Conservation (phyloP, 2,888 invertebrate species). For the Amphipoea oculea region DNA sequence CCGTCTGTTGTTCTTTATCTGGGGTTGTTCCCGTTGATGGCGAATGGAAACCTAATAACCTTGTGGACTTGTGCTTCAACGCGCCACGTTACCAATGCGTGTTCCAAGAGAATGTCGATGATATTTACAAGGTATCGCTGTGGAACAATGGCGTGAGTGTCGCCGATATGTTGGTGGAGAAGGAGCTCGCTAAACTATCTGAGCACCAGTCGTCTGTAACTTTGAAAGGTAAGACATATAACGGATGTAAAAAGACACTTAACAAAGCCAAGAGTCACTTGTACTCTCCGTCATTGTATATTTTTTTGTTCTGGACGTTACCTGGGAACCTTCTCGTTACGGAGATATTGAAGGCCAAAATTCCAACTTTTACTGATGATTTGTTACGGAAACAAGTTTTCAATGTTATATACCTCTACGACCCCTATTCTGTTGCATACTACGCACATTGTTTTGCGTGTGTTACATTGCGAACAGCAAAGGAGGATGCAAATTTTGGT, state of each 20-base stretch:
- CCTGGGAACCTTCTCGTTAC: not conserved
- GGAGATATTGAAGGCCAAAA: not conserved
- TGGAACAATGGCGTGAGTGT: conserved; percentile 87
- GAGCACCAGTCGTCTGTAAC: conserved; percentile 84
- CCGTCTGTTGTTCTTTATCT: conserved; percentile 92
- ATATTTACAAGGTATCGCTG: conserved; percentile 87
- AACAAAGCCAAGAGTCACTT: too few relatives aligned
- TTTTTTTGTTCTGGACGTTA: not conserved
- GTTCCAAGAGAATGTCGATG: conserved; percentile 88
- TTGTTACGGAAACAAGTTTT: not conserved
- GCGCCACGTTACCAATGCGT: conserved; percentile 91
- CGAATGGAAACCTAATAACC: conserved; percentile 90
- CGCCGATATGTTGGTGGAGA: conserved; percentile 86
- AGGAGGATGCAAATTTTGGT: too few relatives aligned
- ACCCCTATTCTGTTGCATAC: too few relatives aligned
- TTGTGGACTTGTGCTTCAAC: conserved; percentile 91
- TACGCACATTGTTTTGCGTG: too few relatives aligned
- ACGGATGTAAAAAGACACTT: too few relatives aligned
- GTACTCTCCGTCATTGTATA: too few relatives aligned
- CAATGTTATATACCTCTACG: not conserved
- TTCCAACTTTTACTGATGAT: not conserved
- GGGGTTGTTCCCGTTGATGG: conserved; percentile 91
- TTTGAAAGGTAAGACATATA: conserved; percentile 79
- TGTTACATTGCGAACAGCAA: too few relatives aligned
- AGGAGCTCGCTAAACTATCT: conserved; percentile 83